Base-by-base conservation (phyloP, 2,113 vertebrate species). In the Acrocephalus arundinaceus region DNA sequence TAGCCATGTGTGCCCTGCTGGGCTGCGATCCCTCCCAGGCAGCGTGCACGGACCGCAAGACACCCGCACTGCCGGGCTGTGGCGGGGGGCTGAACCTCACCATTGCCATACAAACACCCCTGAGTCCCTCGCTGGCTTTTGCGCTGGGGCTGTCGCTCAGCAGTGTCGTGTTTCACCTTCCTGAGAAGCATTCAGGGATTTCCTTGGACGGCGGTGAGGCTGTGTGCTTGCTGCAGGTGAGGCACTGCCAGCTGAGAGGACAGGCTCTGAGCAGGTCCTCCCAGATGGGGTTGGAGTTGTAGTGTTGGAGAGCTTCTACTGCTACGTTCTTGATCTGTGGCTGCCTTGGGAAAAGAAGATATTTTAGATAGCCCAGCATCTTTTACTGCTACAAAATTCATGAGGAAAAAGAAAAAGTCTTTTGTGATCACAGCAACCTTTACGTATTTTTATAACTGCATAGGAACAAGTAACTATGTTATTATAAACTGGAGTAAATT, bases 41-140 rank as follows among this genome's bases (percentile, higher is more conserved):
- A 1, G 45, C 1, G 0, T 1, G 43, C 21, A 2, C 46, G 85
- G 33, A 43, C 31, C 63, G 43, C 19, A 0, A 8, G 55, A 41
- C n/a, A 10, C 30, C 27, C 3, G 2, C 41, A 1, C 11, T 5
- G 75, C n/a, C 4, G 3, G 41, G 30, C 81, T 55, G 58, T 0
- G 6, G 3, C 1, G 1, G 20, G 45, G n/a, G 49, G 33, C 27
- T 43, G 28, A 27, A 4, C 18, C 13, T 70, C 12, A 2, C 41
- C 55, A 4, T 0, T 14, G 71, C 54, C 21, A 0, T 2, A 1
- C 39, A 5, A 59, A 16, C 6, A 3, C 37, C 3, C 4, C 68
- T 3, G 8, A 11, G 54, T 7, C 59, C 63, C 55, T 73, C 74
- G n/a, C 54, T 7, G 83, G 23, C 33, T 74, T 41, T 11, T 33